Conservation (phyloP, 2,888 invertebrate species). For the Troides oblongomaculatus region DNA sequence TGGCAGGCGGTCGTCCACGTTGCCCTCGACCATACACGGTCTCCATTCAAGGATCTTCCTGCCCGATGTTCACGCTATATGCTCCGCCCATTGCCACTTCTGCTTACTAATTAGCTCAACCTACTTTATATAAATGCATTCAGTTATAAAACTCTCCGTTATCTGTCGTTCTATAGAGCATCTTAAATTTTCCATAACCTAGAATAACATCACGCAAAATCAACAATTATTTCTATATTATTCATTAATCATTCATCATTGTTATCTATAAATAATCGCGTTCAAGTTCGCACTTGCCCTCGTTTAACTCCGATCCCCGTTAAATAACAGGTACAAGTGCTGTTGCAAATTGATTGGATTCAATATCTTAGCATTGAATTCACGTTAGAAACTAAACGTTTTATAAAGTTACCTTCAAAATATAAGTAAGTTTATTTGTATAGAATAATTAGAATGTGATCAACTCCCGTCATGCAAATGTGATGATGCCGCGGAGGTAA, state of each 20-base stretch:
- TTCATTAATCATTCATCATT: conserved; percentile 18
- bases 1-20: too few relatives aligned
- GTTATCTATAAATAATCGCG: conserved; percentile 15
- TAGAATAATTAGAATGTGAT: too few relatives aligned
- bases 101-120: too few relatives aligned
- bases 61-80: too few relatives aligned
- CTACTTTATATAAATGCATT: too few relatives aligned
- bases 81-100: too few relatives aligned
- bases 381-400: not conserved
- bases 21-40: too few relatives aligned
- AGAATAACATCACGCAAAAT: not conserved
- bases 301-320: conserved; percentile 14
- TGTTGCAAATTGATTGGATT: conserved; percentile 11
- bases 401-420: not conserved
- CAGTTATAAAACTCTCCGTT: too few relatives aligned
- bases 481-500: too few relatives aligned
- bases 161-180: too few relatives aligned
- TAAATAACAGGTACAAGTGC: conserved; percentile 7
- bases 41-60: too few relatives aligned
- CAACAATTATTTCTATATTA: conserved; percentile 8
- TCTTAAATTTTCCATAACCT: not conserved
- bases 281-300: conserved; percentile 16
- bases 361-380: not conserved
- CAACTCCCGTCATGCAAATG: too few relatives aligned
- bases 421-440: not conserved